Base-by-base conservation (phyloP, 2,888 invertebrate species). In the Lasioglossum marginatum region DNA sequence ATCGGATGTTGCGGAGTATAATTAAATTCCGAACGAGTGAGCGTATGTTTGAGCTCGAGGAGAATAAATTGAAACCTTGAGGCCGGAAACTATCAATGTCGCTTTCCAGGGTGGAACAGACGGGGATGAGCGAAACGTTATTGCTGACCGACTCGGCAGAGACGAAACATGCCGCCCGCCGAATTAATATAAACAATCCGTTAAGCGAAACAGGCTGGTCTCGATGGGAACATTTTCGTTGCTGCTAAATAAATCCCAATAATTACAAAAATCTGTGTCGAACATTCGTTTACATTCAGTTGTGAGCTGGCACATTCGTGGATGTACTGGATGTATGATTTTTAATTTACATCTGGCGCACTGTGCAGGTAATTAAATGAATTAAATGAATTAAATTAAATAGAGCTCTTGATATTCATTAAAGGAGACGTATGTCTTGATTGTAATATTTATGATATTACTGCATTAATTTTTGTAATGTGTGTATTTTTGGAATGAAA, bases 1-100 rank as follows among this genome's bases (percentile, higher is more conserved):
- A 74, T 66, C 73, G 82, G 63, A 75, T 78, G 84, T 84, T 74
- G 78, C 83, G 37, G 60, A n/a, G 74, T 83, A 78, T 84, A 83
- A 84, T 84, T 84, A 84, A 84, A 84, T 83, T 83, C 78, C 52
- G 70, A 8, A 6, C 48, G 63, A 31, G 40, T 52, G 74, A 60
- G 34, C 70, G 70, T 68, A 34, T 68, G 34, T 74, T 78, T 63
- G 70, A 83, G 83, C 63, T 82, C 45, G 70, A 74, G 45, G 57
- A 27, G 66, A 48, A 82, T 77, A 70, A 63, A 75, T 71, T 71
- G 83, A 48, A 70, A 63, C 63, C 82, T 68, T 68, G 74, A 57
- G 71, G 82, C 48, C 78, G 78, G 70, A 43, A 84, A 82, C 78
- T 78, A 77, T 84, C 74, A 60, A 34, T 48, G 48, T 34, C 83